Conservation (phyloP, 1,140 invertebrate genomes). For the Solenopsis fugax region DNA sequence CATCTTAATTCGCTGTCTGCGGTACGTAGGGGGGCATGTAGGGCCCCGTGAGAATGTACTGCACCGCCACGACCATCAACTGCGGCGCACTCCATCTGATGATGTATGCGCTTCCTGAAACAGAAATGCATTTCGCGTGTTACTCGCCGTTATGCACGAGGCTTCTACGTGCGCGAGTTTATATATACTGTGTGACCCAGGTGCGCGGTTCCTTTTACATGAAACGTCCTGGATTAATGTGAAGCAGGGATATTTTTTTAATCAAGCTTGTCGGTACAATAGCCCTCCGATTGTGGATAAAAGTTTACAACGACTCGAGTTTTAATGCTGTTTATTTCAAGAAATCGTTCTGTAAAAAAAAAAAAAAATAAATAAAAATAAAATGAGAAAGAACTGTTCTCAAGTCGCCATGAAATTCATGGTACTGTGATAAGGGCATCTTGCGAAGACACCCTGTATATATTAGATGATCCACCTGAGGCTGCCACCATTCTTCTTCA, state of each 20-base stretch:
- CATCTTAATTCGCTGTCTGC: conserved; percentile 82
- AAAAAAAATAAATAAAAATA: not conserved
- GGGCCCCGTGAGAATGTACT: conserved; percentile 85
- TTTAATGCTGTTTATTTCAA: not conserved
- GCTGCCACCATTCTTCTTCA: conserved; percentile 36
- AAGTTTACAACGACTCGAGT: not conserved
- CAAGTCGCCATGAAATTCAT: conserved; percentile 10
- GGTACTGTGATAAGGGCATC: not conserved
- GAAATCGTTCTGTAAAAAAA: not conserved
- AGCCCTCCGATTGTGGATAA: too few relatives aligned
- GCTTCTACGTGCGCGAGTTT: conserved; percentile 39
- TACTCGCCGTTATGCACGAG: conserved; percentile 57
- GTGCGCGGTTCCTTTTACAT: conserved; percentile 5
- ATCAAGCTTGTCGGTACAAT: not conserved
- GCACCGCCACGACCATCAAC: conserved; percentile 85
- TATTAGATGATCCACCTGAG: conserved; percentile 49
- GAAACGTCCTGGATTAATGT: not conserved
- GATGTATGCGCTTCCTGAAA: conserved; percentile 86
- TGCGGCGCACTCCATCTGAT: conserved; percentile 86
- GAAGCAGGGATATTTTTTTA: not conserved
- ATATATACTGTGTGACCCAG: conserved; percentile 7
- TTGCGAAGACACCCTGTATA: conserved; percentile 5
- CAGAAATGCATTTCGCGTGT: conserved; percentile 78
- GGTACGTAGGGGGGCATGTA: conserved; percentile 85
- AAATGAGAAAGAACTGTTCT: not conserved